A percentile compares a stretch with the other conserved stretches of the same genome.
Conservation (phyloP, 2,113 vertebrate genomes). For the Siphamia tubifer region DNA sequence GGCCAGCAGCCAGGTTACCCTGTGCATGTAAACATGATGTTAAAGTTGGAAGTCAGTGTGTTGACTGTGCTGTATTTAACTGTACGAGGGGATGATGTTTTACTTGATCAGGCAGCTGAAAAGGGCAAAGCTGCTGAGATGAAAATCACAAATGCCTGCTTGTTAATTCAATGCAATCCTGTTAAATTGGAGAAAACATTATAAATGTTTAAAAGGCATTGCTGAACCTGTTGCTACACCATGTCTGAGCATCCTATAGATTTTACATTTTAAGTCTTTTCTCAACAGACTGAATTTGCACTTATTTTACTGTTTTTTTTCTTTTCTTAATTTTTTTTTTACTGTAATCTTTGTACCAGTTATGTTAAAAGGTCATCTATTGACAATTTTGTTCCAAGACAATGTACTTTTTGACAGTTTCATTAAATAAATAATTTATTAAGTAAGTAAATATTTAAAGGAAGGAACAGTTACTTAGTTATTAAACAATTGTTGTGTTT, state of each 20-base stretch:
- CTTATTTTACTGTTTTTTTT: too few relatives aligned
- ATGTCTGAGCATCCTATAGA: background rate
- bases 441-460: background rate
- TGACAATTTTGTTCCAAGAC: too few relatives aligned
- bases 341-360: background rate
- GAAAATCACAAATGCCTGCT: background rate
- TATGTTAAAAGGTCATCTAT: background rate
- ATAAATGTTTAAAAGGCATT: too few relatives aligned
- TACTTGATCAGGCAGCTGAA: background rate
- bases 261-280: background rate
- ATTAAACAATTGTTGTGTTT: background rate
- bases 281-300: too few relatives aligned
- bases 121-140: background rate
- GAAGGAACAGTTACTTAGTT: background rate
- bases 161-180: background rate
- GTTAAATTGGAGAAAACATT: background rate
- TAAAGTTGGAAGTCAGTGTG: background rate
- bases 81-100: slow-evolving; percentile 1
- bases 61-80: background rate
- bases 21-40: slow-evolving; percentile 21
- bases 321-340: background rate
- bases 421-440: too few relatives aligned
- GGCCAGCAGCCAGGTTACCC: slow-evolving; percentile 25
- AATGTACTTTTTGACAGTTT: too few relatives aligned
- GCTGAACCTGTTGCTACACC: background rate